Base-by-base conservation (phyloP, 2,888 invertebrate species). In the Hecatera dysodea region DNA sequence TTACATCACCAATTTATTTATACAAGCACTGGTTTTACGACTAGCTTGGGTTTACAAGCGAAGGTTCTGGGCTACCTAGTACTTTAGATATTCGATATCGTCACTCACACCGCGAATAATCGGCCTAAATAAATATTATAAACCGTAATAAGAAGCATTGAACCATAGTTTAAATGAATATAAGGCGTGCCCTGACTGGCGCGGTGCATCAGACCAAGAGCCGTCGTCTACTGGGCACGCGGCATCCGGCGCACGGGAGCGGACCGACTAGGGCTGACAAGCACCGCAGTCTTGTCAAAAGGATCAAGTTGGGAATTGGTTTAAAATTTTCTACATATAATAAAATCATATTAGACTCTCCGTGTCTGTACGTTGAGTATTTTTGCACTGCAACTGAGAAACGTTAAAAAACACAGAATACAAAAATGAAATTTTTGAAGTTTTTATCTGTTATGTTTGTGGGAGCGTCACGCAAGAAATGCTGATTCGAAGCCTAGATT, bases 151-250 rank as follows among this genome's bases (percentile, higher is more conserved):
- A 27, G 22, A 22, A 12, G n/a, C n/a, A n/a, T n/a, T n/a, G 9
- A 29, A 24, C 6, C 44, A 65, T 22, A 27, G 27, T 42, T 33
- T 17, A 48, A 50, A 74, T 74, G 12, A 64, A 63, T 46, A 42
- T 33, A 56, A 42, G 5, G 17, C 12, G 24, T 19, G 36, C 24
- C 27, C 44, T 17, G 33, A 19, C 19, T 5, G 24, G 29, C 22
- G 46, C 22, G n/a, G 19, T 42, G 66, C 33, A 44, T 36, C 75
- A 19, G 19, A 60, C 61, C 61, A 46, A 63, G 65, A 74, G 42
- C 22, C 9, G 22, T 12, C 22, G 12, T 17, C 53, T 11, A 48
- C 11, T 74, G 8, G n/a, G 33, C 22, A 22, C 39, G 52, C 8
- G 12, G 22, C 46, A 19, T 15, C n/a, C 22, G n/a, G 11, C 6